A percentile compares a stretch with the other conserved stretches of the same genome.
These are phyloP conservation scores for Leptoteleia sp. DNA, from an alignment of 1,140 invertebrate species.

Conservation along the genomic window DNA sequence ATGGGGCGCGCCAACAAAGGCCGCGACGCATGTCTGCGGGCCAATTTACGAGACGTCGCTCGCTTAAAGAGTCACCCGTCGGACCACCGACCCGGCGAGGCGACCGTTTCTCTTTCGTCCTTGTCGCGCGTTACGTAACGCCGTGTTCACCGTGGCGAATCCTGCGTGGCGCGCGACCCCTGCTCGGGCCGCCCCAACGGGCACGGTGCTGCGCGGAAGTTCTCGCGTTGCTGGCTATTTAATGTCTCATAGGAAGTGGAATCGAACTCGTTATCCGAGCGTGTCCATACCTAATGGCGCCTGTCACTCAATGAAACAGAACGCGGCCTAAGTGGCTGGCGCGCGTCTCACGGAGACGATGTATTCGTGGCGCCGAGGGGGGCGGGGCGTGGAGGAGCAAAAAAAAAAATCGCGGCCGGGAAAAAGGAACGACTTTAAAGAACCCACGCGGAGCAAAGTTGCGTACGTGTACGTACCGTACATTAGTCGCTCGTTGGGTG, in stretches of 20 bases:
- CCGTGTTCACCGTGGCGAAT: constrained; percentile 7
- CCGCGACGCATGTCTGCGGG: not conserved
- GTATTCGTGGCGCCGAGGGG: constrained; percentile 36
- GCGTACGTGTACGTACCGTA: constrained; percentile 60
- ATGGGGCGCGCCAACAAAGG: too few species aligned
- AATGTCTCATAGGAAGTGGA: constrained; percentile 37
- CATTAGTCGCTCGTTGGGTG: constrained; percentile 77
- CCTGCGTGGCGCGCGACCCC: too few species aligned
- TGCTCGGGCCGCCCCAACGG: constrained; percentile 19
- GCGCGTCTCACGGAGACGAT: constrained; percentile 44
- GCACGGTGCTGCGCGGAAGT: not conserved
- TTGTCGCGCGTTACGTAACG: constrained; percentile 37
- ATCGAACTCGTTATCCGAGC: constrained; percentile 53
- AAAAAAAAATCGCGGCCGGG: constrained; percentile 51
- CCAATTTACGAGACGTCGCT: constrained; percentile 1
- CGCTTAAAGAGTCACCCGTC: not conserved
- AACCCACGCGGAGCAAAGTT: constrained; percentile 51
- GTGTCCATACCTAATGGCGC: constrained; percentile 64
- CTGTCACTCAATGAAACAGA: constrained; percentile 62
- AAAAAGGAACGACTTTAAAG: constrained; percentile 52
- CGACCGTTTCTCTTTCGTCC: constrained; percentile 28
- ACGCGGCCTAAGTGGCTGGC: constrained; percentile 42
- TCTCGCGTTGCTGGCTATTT: too few species aligned
- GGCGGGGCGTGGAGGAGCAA: constrained; percentile 4
- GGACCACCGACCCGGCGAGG: not conserved